Evolutionary conservation across 1,140 invertebrate genomes (phyloP), one percentile per base, ranked within the genome.

Genomic region (Vollenhovia emeryi): DNA sequence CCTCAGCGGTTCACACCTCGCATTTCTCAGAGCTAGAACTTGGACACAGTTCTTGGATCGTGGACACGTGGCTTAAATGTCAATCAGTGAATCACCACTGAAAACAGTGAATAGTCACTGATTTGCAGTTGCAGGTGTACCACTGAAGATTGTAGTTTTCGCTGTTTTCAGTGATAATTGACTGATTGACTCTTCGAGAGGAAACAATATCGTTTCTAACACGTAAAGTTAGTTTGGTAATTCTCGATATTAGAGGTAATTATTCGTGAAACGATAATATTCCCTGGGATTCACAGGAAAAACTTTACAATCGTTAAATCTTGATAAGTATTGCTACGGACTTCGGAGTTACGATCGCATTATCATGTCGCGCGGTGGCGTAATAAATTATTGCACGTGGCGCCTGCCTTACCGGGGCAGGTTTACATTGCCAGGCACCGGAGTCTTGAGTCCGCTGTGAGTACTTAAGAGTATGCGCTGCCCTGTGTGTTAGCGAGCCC

Each of bases 371-470:
- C 43, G 8, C 40, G 40, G 11, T 40, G 36, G 18, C 30, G n/a
- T 52, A 18, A 50, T 68, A 66, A 52, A 79, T 79, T 79, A 79
- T 66, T 66, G 50, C 76, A 50, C 45, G 33, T 6, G 7, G 21
- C 33, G 21, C 33, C 8, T 27, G 60, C 60, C 40, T 64, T n/a
- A n/a, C 40, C 1, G 55, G 15, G 57, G 57, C 27, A 33, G n/a
- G 40, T 78, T 78, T 64, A 64, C 43, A 60, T 78, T 40, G 78
- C 78, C 36, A 71, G 64, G 71, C 36, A 57, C 57, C 50, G 33
- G 27, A n/a, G 30, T 71, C 64, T 30, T n/a, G 24, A 57, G 27
- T 80, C 76, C 33, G 55, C 18, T 64, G 33, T 57, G 50, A 55
- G 50, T 71, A 71, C 36, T 71, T 80, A 71, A 73, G 40, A 82